Conservation (phyloP, 1,140 invertebrate species). For the Rhagoletis pomonella region DNA sequence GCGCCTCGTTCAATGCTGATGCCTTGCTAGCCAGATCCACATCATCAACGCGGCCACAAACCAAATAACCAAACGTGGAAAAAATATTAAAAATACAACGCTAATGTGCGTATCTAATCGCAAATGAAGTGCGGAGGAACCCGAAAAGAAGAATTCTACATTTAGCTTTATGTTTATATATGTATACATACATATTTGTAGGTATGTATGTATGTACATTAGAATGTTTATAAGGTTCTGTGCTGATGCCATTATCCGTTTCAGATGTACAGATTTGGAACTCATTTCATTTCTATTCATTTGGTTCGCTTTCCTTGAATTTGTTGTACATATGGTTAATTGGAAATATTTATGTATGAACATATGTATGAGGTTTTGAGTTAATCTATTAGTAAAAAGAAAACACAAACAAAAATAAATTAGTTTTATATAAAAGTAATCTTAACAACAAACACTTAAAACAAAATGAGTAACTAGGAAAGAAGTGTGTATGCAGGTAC, state of each 20-base stretch:
- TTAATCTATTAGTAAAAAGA: neutral
- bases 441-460: neutral
- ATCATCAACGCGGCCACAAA: slow-evolving; percentile 5
- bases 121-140: slow-evolving; percentile 56
- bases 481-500: no score
- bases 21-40: neutral
- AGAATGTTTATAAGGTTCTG: neutral
- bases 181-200: neutral
- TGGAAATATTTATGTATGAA: neutral
- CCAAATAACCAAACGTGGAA: neutral
- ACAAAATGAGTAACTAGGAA: neutral
- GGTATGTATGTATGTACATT: no score
- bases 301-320: neutral
- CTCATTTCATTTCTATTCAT: neutral
- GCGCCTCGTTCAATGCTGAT: neutral
- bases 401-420: neutral
- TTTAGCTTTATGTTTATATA: neutral
- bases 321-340: neutral
- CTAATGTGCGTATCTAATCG: slow-evolving; percentile 56
- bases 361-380: neutral
- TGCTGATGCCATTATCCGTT: neutral
- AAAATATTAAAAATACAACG: slow-evolving; percentile 34
- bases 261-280: neutral
- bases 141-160: slow-evolving; percentile 45
- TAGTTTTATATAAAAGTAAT: neutral